phyloP scores from a whole-genome alignment of 1,140 invertebrate genomes.

The Apis mellifera region DNA sequence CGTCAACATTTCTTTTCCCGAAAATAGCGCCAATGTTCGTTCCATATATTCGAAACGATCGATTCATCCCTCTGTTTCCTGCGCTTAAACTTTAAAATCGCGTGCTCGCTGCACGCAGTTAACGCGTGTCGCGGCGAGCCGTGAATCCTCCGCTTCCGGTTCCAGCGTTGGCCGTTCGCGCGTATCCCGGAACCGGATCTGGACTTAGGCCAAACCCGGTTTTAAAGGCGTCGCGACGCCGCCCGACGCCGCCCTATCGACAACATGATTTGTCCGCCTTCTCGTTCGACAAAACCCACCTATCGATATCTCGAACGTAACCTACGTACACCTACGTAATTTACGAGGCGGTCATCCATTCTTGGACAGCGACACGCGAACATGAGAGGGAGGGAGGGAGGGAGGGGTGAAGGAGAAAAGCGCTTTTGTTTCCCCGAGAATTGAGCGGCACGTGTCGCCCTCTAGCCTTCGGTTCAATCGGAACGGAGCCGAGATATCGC shows the following conservation, averaged over 20 bases:
- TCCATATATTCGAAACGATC: no score
- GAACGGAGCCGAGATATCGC: not conserved
- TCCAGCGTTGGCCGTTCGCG: constrained; percentile 47
- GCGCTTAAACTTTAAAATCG: constrained; percentile 8
- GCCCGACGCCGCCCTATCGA: constrained; percentile 50
- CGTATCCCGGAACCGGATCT: constrained; percentile 47
- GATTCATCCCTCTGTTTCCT: no score
- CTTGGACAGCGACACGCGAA: not conserved
- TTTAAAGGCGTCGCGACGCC: constrained; percentile 56
- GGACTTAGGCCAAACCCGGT: constrained; percentile 64
- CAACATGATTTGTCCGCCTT: constrained; percentile 61
- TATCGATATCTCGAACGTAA: constrained; percentile 13
- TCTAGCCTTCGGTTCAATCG: not conserved
- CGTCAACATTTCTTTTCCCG: no score
- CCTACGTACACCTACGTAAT: constrained; percentile 9
- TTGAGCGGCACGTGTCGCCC: not conserved
- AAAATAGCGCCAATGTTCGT: no score
- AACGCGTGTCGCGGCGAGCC: constrained; percentile 21
- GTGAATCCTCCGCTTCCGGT: constrained; percentile 57
- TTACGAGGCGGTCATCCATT: constrained; percentile 23
- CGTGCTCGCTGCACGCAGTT: not conserved
- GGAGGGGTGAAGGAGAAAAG: no score
- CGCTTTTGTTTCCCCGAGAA: constrained; percentile 3
- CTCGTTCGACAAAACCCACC: constrained; percentile 42
- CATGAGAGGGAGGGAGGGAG: not conserved